These are phyloP conservation scores for Bombylius major DNA, from an alignment of 2,888 invertebrate species.

Conservation along the genomic window DNA sequence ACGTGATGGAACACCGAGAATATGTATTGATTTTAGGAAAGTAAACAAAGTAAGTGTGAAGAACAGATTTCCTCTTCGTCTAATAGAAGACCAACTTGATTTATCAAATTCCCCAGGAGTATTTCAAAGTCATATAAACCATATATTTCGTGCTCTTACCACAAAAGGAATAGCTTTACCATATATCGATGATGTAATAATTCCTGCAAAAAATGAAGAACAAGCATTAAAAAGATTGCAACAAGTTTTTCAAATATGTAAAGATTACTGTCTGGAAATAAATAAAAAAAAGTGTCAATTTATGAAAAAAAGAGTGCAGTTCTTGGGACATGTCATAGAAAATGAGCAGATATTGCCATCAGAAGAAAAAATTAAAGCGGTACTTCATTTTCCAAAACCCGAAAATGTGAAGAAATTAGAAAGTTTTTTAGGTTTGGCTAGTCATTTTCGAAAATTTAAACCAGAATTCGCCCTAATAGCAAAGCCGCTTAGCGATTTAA, in stretches of 20 bases:
- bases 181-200: conserved; percentile 20
- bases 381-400: conserved; percentile 17
- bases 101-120: conserved; percentile 18
- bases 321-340: conserved; percentile 20
- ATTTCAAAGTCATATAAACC: conserved; percentile 16
- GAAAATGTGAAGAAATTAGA: conserved; percentile 16
- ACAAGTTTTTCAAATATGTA: conserved; percentile 5
- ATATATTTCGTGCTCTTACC: conserved; percentile 9
- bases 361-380: conserved; percentile 14
- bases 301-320: conserved; percentile 13
- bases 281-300: conserved; percentile 13
- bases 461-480: conserved; percentile 14
- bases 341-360: conserved; percentile 15
- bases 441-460: conserved; percentile 18
- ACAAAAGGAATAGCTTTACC: conserved; percentile 9
- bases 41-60: conserved; percentile 4
- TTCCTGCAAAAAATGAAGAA: conserved; percentile 10
- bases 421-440: conserved; percentile 19
- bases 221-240: conserved; percentile 7
- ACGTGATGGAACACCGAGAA: not conserved
- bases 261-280: conserved; percentile 4
- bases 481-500: conserved; percentile 16
- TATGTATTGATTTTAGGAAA: conserved; percentile 25
- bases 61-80: conserved; percentile 3
- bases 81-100: conserved; percentile 9